These are phyloP conservation scores for Lottia scabra DNA, from an alignment of 2,888 invertebrate genomes.

Conservation along the genomic window DNA sequence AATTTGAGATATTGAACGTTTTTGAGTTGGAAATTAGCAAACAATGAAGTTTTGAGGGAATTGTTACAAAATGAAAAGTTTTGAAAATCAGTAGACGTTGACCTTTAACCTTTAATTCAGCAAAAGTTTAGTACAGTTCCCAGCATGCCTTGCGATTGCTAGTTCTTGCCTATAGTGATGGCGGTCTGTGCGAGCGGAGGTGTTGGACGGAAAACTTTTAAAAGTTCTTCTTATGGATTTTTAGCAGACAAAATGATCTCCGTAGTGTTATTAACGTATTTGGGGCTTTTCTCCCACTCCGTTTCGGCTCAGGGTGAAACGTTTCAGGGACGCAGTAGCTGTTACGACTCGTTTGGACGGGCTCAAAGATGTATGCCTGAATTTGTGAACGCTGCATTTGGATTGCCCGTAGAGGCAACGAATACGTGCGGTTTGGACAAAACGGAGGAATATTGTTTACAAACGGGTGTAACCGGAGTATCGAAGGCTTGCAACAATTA, in stretches of 20 bases:
- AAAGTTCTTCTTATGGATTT: conserved; percentile 25
- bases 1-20: too few species aligned
- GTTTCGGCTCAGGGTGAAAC: conserved; percentile 18
- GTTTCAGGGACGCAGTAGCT: conserved; percentile 37
- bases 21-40: too few species aligned
- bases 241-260: conserved; percentile 15
- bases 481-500: conserved; percentile 75
- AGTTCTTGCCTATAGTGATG: conserved; percentile 36
- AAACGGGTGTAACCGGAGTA: conserved; percentile 77
- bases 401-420: conserved; percentile 88
- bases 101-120: conserved; percentile 8
- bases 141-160: conserved; percentile 35
- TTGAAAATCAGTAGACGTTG: too few species aligned
- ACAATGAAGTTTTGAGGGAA: too few species aligned
- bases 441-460: conserved; percentile 82
- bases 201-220: conserved; percentile 28
- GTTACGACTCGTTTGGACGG: conserved; percentile 65
- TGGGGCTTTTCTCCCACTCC: conserved; percentile 19
- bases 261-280: conserved; percentile 15
- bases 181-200: conserved; percentile 29
- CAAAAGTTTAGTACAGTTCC: conserved; percentile 24
- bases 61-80: too few species aligned
- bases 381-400: conserved; percentile 96
- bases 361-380: conserved; percentile 92
- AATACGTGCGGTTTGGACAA: conserved; percentile 91